Conservation (phyloP, 1,140 invertebrate species). For the Drosophila ohnishii region DNA sequence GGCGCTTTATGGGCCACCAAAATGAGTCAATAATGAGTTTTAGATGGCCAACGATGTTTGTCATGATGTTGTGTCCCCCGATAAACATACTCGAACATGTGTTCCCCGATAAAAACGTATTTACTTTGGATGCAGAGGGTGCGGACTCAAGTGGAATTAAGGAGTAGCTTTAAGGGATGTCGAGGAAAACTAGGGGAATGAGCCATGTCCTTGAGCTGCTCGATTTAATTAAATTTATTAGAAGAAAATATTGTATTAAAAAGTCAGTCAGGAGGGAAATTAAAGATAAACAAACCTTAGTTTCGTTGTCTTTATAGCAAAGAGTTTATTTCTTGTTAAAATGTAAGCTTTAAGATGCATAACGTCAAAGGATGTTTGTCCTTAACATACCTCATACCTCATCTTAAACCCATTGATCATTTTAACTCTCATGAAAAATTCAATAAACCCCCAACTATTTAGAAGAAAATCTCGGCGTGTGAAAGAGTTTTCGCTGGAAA, state of each 20-base stretch:
- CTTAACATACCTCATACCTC: no score
- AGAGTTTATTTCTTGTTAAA: no score
- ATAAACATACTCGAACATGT: conserved; percentile 57
- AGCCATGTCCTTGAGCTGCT: not conserved
- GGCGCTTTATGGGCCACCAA: conserved; percentile 59
- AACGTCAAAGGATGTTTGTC: no score
- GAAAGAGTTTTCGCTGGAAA: not conserved
- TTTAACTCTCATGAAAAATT: conserved; percentile 1
- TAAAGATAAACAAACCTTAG: not conserved
- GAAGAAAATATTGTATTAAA: not conserved
- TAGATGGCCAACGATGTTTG: conserved; percentile 65
- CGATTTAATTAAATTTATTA: not conserved
- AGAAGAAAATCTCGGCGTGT: conserved; percentile 26
- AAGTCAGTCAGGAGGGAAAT: not conserved
- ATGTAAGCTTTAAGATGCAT: no score
- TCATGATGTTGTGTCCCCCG: conserved; percentile 29
- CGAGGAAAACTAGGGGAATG: not conserved
- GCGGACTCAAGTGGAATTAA: not conserved
- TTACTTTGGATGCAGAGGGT: conserved; percentile 1
- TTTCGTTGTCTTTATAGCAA: no score
- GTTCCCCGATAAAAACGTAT: conserved; percentile 31
- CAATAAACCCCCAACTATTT: conserved; percentile 17
- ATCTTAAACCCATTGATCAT: conserved; percentile 10
- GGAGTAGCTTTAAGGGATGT: conserved; percentile 12
- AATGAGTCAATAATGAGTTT: conserved; percentile 77